These are phyloP conservation scores for Tragulus kanchil DNA, from an alignment of 2,113 vertebrate species.

Conservation along the genomic window DNA sequence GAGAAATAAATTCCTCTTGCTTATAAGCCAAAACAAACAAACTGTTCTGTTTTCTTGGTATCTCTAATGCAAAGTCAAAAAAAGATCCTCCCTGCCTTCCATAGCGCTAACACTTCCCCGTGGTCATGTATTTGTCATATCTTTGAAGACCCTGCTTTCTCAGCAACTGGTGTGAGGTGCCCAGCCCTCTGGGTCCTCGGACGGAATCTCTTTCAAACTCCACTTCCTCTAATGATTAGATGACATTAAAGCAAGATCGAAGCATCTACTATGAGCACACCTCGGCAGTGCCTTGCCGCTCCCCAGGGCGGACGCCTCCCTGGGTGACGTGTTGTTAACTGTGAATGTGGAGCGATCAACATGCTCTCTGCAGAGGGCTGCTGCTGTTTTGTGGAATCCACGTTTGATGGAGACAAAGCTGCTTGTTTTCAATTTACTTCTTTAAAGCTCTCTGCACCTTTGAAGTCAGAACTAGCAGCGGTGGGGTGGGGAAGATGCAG, in stretches of 20 bases:
- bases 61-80: neutral
- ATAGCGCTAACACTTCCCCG: neutral
- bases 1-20: neutral
- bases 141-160: slow-evolving; percentile 35
- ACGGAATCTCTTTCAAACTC: slow-evolving; percentile 17
- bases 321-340: neutral
- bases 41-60: neutral
- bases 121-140: neutral
- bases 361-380: neutral
- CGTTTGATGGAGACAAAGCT: slow-evolving; percentile 37
- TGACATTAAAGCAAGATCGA: slow-evolving; percentile 13
- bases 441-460: neutral
- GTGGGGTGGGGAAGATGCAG: neutral
- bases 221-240: neutral
- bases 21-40: neutral
- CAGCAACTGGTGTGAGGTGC: neutral
- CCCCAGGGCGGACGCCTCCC: neutral
- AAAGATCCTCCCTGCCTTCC: neutral
- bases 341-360: accelerated
- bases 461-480: slow-evolving; percentile 38
- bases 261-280: neutral
- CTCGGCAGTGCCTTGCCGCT: neutral
- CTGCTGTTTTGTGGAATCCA: neutral
- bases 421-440: neutral
- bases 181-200: neutral